Evolutionary conservation across 2,888 invertebrate species (phyloP).

Genomic region (Pecten maximus): DNA sequence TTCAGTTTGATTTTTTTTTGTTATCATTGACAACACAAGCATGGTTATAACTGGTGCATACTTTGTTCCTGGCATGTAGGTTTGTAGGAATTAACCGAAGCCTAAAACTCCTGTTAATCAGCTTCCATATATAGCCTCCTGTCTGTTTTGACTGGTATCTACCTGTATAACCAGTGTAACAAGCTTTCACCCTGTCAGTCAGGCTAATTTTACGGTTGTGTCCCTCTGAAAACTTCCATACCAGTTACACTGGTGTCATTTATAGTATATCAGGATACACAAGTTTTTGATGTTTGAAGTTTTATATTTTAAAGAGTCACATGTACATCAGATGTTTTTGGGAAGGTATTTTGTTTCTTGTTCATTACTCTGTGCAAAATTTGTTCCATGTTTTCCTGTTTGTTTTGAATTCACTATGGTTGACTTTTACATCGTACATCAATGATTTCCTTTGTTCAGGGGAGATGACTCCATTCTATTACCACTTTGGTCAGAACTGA

Average conservation of each 20-base stretch:
- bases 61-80: background rate
- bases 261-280: too few relatives aligned
- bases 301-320: background rate
- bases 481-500: background rate
- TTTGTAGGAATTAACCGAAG: background rate
- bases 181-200: background rate
- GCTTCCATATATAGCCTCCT: background rate
- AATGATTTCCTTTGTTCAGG: background rate
- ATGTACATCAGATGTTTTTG: background rate
- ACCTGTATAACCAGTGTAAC: background rate
- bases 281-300: background rate
- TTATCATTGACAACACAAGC: slow-evolving; percentile 34
- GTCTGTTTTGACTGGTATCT: background rate
- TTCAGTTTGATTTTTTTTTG: background rate
- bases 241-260: background rate
- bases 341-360: background rate
- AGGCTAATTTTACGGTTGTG: background rate
- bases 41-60: background rate
- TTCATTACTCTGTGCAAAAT: background rate
- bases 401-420: background rate
- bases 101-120: background rate
- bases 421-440: background rate
- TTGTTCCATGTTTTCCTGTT: background rate
- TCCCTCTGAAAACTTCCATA: background rate
- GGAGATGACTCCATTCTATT: background rate